Base-by-base conservation (phyloP, 2,113 vertebrate genomes). In the Cettia cetti region DNA sequence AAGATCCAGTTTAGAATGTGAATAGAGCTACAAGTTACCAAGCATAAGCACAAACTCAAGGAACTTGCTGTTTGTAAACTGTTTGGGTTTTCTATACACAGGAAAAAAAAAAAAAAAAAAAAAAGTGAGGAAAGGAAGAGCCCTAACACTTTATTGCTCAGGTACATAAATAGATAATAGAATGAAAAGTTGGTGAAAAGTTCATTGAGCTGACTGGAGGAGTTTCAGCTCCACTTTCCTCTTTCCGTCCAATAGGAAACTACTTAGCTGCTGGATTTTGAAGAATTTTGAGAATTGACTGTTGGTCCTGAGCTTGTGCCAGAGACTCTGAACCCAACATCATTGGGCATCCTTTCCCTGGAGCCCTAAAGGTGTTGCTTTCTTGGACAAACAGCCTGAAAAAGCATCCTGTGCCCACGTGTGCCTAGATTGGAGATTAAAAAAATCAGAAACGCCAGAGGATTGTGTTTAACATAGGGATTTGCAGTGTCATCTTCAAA, bases 31-130 rank as follows among this genome's bases (percentile, higher is more conserved):
- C 97, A 95, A 98, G 97, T 98, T 97, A 97, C 96, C 92, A 86
- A 97, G 95, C 86, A 96, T 97, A 98, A 99, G 99, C 98, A 98
- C 97, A 98, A 98, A 95, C 95, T 83, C 96, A 97, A 78, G 94
- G 81, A 95, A 97, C 97, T 97, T 92, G 84, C 40, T 92, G 70
- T 90, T 92, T 94, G 85, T 85, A 90, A 69, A 71, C 70, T 72
- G 45, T 52, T 49, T 70, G 81, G 7, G 37, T 40, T 61, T 19
- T 61, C 37, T 40, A 20, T 26, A 39, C 8, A 19, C 11, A 19
- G 8, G 33, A 2, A 8, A 35, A 35, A 2, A 8, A 54, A 31
- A 54, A 31, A 53, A 30, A 53, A 18, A 53, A 69, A 15, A 24
- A 42, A 5, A 30, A 4, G 7, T 11, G 24, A 71, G 31, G 26